Percentiles rank a stretch among this genome's conserved stretches.
phyloP scores from a whole-genome alignment of 2,888 invertebrate species.

The Aquatica leii region DNA sequence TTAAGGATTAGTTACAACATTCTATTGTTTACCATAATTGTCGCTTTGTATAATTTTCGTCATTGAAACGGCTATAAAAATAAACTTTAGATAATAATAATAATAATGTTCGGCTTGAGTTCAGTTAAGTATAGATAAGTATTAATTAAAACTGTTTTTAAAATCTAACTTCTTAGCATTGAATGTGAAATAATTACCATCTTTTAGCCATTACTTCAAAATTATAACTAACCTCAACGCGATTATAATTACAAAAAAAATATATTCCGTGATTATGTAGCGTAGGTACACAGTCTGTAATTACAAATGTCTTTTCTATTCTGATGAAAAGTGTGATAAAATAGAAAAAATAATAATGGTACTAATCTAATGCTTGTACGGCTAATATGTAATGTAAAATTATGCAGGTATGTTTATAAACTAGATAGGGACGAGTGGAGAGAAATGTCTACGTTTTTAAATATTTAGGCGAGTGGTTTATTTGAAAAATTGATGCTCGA shows the following conservation, averaged over 20 bases:
- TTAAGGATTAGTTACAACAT: no score
- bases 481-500: conserved; percentile 27
- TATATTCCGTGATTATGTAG: conserved; percentile 4
- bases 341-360: no score
- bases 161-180: conserved; percentile 6
- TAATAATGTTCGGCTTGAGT: conserved; percentile 10
- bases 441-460: no score
- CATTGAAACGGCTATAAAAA: background rate
- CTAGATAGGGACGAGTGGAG: no score
- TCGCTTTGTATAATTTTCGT: background rate
- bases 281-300: conserved; percentile 1
- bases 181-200: conserved; percentile 11
- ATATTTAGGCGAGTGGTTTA: background rate
- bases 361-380: no score
- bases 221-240: conserved; percentile 6
- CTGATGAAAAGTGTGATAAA: conserved; percentile 17
- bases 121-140: conserved; percentile 7
- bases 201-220: conserved; percentile 10
- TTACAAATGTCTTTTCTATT: conserved; percentile 14
- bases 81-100: background rate
- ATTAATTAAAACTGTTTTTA: conserved; percentile 10
- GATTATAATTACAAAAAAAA: conserved; percentile 9
- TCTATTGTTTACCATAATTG: no score
- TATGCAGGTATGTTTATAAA: conserved; percentile 5
- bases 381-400: background rate